Percentiles rank a stretch among this genome's conserved stretches.
Conservation (phyloP, 2,888 invertebrate species). For the Cephus pygmeus region DNA sequence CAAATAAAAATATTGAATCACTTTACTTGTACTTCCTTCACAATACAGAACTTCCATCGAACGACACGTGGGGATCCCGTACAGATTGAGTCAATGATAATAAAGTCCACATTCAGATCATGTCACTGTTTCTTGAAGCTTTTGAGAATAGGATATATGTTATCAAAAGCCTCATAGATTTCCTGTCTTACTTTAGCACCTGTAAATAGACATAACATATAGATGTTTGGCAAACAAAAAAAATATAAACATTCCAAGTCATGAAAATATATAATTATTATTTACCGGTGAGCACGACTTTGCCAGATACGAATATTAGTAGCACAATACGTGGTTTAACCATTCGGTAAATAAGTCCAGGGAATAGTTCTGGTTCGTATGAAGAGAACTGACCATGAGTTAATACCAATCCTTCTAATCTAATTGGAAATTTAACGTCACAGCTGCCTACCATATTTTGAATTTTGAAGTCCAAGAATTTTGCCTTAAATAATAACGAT, state of each 20-base stretch:
- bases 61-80: neutral
- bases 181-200: slow-evolving; percentile 95
- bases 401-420: slow-evolving; percentile 82
- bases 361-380: slow-evolving; percentile 98
- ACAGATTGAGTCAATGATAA: neutral
- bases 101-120: neutral
- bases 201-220: slow-evolving; percentile 26
- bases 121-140: slow-evolving; percentile 87
- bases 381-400: slow-evolving; percentile 81
- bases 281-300: slow-evolving; percentile 89
- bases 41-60: neutral
- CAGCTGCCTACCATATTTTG: slow-evolving; percentile 91
- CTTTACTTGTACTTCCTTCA: neutral
- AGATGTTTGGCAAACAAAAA: neutral
- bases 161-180: slow-evolving; percentile 94
- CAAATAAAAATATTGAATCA: neutral
- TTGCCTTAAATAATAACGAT: slow-evolving; percentile 68
- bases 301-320: slow-evolving; percentile 98
- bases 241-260: neutral
- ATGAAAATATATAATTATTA: slow-evolving; percentile 19
- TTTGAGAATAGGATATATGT: slow-evolving; percentile 94
- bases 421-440: slow-evolving; percentile 87
- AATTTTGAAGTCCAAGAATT: slow-evolving; percentile 83
- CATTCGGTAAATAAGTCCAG: slow-evolving; percentile 98
- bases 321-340: slow-evolving; percentile 96